Evolutionary conservation across 2,888 invertebrate species (phyloP).

Genomic region (Oligia fasciuncula): DNA sequence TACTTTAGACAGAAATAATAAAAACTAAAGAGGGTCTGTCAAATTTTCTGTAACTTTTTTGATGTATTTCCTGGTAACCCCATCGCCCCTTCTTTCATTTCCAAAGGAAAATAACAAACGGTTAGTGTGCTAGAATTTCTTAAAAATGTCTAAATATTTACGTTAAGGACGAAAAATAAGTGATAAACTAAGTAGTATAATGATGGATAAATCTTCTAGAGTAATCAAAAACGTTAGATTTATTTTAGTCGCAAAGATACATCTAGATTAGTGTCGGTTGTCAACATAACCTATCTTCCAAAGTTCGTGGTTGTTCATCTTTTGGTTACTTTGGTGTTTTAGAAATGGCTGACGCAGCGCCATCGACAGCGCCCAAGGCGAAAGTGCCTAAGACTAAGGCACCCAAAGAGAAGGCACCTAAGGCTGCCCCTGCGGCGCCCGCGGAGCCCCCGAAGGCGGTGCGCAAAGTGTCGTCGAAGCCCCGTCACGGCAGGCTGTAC

Average conservation of each 20-base stretch:
- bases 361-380: constrained; percentile 89
- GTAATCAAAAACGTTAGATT: constrained; percentile 71
- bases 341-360: constrained; percentile 91
- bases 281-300: constrained; percentile 85
- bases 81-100: constrained; percentile 81
- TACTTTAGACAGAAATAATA: not conserved
- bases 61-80: constrained; percentile 74
- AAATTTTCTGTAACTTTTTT: constrained; percentile 7
- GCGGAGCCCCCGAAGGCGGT: constrained; percentile 88
- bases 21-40: not conserved
- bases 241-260: constrained; percentile 72
- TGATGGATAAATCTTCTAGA: constrained; percentile 40
- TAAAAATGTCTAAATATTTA: constrained; percentile 63
- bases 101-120: constrained; percentile 81
- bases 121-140: constrained; percentile 80
- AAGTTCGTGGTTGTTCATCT: constrained; percentile 60
- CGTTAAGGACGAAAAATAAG: constrained; percentile 70
- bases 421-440: constrained; percentile 89
- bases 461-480: constrained; percentile 87
- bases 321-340: constrained; percentile 75
- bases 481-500: constrained; percentile 96
- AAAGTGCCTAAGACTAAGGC: constrained; percentile 90
- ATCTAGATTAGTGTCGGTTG: constrained; percentile 80
- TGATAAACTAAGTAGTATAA: constrained; percentile 44
- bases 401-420: constrained; percentile 89